Evolutionary conservation across 2,888 invertebrate species (phyloP).

Genomic region (Lottia gigantea): DNA sequence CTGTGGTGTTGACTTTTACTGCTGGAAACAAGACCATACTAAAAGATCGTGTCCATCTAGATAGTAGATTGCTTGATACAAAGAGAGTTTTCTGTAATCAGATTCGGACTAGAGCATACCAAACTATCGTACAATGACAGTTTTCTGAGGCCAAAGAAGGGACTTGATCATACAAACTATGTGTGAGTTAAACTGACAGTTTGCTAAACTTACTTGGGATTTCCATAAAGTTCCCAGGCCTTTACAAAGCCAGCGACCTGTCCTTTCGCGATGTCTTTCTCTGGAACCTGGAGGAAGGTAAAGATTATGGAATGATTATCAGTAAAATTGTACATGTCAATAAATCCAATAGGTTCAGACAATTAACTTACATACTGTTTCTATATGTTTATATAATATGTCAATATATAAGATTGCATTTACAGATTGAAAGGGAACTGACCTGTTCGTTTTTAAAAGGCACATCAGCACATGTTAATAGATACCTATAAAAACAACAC

Average conservation of each 20-base stretch:
- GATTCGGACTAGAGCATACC: too few relatives aligned
- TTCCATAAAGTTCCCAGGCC: conserved; percentile 88
- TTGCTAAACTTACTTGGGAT: conserved; percentile 71
- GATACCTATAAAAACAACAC: conserved; percentile 34
- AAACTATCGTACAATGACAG: too few relatives aligned
- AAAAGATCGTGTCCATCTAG: too few relatives aligned
- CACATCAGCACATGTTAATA: conserved; percentile 28
- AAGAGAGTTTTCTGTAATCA: too few relatives aligned
- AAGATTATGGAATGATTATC: conserved; percentile 1
- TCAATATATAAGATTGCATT: too few relatives aligned
- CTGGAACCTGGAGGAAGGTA: conserved; percentile 45
- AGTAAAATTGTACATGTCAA: conserved; percentile 9
- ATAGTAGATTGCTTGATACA: too few relatives aligned
- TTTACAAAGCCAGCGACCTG: conserved; percentile 84
- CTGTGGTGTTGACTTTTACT: too few relatives aligned
- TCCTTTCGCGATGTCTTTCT: conserved; percentile 75
- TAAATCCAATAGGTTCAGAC: too few relatives aligned
- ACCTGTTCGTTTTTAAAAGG: conserved; percentile 35
- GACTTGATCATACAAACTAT: too few relatives aligned
- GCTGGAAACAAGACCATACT: too few relatives aligned
- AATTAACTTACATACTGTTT: too few relatives aligned
- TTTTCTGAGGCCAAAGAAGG: not conserved
- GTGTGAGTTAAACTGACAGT: too few relatives aligned
- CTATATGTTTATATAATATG: not conserved
- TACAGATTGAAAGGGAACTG: conserved; percentile 11